phyloP scores from a whole-genome alignment of 92 coral and sea anemone species.

The Isaurus tuberculatus region DNA sequence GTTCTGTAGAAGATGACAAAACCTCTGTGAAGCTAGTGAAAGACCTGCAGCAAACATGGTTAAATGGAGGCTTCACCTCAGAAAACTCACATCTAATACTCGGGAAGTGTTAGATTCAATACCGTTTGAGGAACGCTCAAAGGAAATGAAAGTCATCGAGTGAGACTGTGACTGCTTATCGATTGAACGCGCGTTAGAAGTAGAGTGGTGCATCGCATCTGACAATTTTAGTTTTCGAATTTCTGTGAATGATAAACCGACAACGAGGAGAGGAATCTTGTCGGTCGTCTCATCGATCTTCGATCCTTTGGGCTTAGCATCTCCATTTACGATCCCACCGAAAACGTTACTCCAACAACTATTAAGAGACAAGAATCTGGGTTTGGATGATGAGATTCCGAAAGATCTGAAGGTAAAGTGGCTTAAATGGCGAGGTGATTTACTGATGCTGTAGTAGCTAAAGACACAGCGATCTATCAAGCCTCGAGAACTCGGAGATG shows the following conservation, averaged over 20 bases:
- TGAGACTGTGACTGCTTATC: constrained; percentile 49
- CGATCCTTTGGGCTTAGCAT: constrained; percentile 67
- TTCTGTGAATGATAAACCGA: constrained; percentile 51
- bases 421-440: constrained; percentile 67
- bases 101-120: constrained; percentile 63
- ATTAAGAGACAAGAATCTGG: constrained; percentile 53
- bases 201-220: constrained; percentile 69
- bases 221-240: constrained; percentile 62
- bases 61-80: constrained; percentile 50
- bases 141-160: constrained; percentile 46
- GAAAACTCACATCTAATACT: constrained; percentile 53
- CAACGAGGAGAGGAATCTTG: constrained; percentile 74
- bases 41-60: constrained; percentile 46
- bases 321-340: constrained; percentile 63
- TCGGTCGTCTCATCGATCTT: constrained; percentile 65
- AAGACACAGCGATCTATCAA: constrained; percentile 58
- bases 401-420: constrained; percentile 51
- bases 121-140: constrained; percentile 54
- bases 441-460: constrained; percentile 58
- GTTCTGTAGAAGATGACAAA: too few species aligned
- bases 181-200: constrained; percentile 66
- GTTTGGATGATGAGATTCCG: constrained; percentile 79
- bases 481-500: constrained; percentile 66
- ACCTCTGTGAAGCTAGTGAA: background rate
- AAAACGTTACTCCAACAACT: constrained; percentile 70